Evolutionary conservation across 2,888 invertebrate species (phyloP).

Genomic region (Apamea epomidion): DNA sequence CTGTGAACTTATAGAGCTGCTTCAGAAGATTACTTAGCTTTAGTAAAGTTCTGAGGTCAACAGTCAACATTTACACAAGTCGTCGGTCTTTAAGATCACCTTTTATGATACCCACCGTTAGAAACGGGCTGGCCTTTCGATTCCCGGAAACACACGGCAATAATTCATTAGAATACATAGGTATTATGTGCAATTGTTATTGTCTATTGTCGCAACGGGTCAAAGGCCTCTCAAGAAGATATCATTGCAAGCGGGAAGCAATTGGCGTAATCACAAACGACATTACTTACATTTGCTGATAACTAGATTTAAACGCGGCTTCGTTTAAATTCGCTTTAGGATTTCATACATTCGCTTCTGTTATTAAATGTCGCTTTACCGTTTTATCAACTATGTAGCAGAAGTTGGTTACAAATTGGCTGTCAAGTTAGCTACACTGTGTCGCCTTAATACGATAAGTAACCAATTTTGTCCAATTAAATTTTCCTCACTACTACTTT

Average conservation of each 20-base stretch:
- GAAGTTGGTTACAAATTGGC: slow-evolving; percentile 26
- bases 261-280: slow-evolving; percentile 45
- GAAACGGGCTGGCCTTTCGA: slow-evolving; percentile 31
- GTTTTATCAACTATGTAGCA: slow-evolving; percentile 1
- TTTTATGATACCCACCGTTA: slow-evolving; percentile 37
- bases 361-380: slow-evolving; percentile 6
- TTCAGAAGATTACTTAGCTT: slow-evolving; percentile 5
- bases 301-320: slow-evolving; percentile 48
- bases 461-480: slow-evolving; percentile 21
- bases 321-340: slow-evolving; percentile 42
- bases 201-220: slow-evolving; percentile 49
- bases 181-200: slow-evolving; percentile 33
- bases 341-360: slow-evolving; percentile 28
- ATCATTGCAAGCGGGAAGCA: slow-evolving; percentile 50
- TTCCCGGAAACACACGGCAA: slow-evolving; percentile 45
- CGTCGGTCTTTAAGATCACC: slow-evolving; percentile 22
- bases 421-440: slow-evolving; percentile 5
- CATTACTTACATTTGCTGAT: slow-evolving; percentile 52
- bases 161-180: slow-evolving; percentile 31
- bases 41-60: slow-evolving; percentile 20
- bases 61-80: slow-evolving; percentile 32
- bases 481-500: neutral
- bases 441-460: slow-evolving; percentile 15
- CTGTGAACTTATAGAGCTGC: slow-evolving; percentile 2
- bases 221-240: slow-evolving; percentile 55